Base-by-base conservation (phyloP, 2,888 invertebrate genomes). In the Antitype chi region DNA sequence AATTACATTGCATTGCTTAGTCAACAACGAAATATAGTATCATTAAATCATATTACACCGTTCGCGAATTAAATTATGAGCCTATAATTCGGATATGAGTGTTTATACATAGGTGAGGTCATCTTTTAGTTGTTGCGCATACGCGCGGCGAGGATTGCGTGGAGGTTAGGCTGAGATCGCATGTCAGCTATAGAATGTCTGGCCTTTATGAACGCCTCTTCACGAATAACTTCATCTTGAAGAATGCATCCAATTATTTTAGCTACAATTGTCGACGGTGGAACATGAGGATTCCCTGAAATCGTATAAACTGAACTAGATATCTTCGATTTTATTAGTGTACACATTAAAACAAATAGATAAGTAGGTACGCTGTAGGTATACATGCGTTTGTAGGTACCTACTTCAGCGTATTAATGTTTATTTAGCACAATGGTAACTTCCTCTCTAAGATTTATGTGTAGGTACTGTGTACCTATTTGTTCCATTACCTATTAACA, bases 211-310 rank as follows among this genome's bases (percentile, higher is more conserved):
- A 94, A 86, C 13, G 95, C 95, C 88, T 96, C 94, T 87, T 96
- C 96, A 70, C 96, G 97, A 86, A 96, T 96, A 43, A 95, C 96
- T 84, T 97, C 97, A 89, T 97, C 97, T 86, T 97, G 96, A 83
- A 97, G 95, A 85, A 97, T 97, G 77, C 98, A 97, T 87, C 98
- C 97, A 97, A 98, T 98, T 89, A 98, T 98, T 93, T 98, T 98
- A 94, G 98, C 98, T 93, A 98, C 98, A 96, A 98, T 98, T 94
- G 97, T 97, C 90, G 98, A 98, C 81, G 98, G 98, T 93, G 97
- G 98, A 97, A 97, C 97, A 97, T 98, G 98, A 80, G 98, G 98
- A 95, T 98, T 98, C 94, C 98, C 98, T 98, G 95, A 62, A 94
- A 94, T 68, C 32, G 63, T 52, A 84, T 38, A 82, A 71, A 69